Percentiles rank a stretch among this genome's conserved stretches.
phyloP scores from a whole-genome alignment of 2,797 vertebrate species.

The Meda fulgida region DNA sequence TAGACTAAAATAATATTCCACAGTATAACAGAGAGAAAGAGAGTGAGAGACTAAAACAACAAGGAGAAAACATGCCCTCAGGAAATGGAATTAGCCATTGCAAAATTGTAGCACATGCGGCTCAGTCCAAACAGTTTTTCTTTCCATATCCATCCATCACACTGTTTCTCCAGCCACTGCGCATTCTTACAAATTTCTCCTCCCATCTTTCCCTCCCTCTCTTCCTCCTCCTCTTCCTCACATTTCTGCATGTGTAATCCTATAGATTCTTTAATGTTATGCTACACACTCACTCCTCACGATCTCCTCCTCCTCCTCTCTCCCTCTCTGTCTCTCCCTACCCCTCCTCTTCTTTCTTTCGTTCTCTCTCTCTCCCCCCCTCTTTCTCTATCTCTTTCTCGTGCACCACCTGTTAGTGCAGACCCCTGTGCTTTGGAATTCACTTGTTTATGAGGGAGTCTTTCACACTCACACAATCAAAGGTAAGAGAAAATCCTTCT shows the following conservation, averaged over 20 bases:
- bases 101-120: constrained; percentile 50
- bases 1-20: constrained; percentile 58
- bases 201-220: constrained; percentile 10
- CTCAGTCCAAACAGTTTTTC: constrained; percentile 33
- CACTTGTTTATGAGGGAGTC: constrained; percentile 75
- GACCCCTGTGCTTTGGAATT: constrained; percentile 66
- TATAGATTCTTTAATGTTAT: constrained; percentile 52
- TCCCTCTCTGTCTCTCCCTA: constrained; percentile 7
- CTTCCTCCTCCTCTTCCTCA: constrained; percentile 21
- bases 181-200: constrained; percentile 46
- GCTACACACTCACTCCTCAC: constrained; percentile 46
- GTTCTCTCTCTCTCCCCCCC: constrained; percentile 40
- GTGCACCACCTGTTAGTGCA: constrained; percentile 77
- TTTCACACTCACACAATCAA: constrained; percentile 65
- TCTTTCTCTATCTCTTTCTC: constrained; percentile 62
- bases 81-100: constrained; percentile 48
- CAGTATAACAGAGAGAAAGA: constrained; percentile 36
- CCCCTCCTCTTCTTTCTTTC: constrained; percentile 17
- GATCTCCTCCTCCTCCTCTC: constrained; percentile 16
- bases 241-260: constrained; percentile 43
- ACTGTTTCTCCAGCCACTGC: constrained; percentile 18
- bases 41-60: constrained; percentile 39
- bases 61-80: constrained; percentile 7
- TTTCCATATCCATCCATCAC: constrained; percentile 21
- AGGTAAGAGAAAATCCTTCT: constrained; percentile 67